Percentiles rank a stretch among this genome's conserved stretches.
Evolutionary conservation across 2,113 vertebrate species (phyloP).

Genomic region (Sander vitreus): DNA sequence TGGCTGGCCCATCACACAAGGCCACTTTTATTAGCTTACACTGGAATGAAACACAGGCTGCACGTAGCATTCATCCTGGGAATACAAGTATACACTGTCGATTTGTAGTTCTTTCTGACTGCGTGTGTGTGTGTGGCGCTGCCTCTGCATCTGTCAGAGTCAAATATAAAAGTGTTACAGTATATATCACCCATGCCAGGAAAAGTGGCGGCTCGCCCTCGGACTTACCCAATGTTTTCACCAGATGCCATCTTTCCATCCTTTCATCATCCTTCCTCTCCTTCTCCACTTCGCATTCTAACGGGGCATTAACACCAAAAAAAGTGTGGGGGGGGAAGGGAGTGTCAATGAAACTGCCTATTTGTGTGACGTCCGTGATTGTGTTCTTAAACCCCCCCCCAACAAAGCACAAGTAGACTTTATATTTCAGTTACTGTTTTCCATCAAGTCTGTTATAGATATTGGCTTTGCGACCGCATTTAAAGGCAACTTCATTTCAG

Average conservation of each 20-base stretch:
- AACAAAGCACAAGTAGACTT: no score
- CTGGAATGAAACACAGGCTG: slow-evolving; percentile 20
- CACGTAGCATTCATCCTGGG: slow-evolving; percentile 5
- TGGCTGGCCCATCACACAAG: slow-evolving; percentile 52
- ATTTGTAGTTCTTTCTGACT: neutral
- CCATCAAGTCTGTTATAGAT: no score
- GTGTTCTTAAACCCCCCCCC: no score
- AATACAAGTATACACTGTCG: neutral
- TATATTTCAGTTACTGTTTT: no score
- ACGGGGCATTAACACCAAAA: no score
- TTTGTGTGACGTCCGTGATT: no score
- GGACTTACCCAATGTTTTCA: slow-evolving; percentile 28
- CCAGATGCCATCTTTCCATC: slow-evolving; percentile 58
- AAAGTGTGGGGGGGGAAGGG: no score
- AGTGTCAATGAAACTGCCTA: no score
- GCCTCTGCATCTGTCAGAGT: neutral
- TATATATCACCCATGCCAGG: slow-evolving; percentile 21
- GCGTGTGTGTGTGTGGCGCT: neutral
- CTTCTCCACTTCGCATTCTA: neutral
- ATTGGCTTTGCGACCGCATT: no score
- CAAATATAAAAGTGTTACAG: slow-evolving; percentile 2
- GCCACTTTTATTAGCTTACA: slow-evolving; percentile 60
- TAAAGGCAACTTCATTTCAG: no score
- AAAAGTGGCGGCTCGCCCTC: slow-evolving; percentile 35
- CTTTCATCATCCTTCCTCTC: slow-evolving; percentile 25